phyloP scores from a whole-genome alignment of 2,113 vertebrate species.

The Uria aalge region DNA sequence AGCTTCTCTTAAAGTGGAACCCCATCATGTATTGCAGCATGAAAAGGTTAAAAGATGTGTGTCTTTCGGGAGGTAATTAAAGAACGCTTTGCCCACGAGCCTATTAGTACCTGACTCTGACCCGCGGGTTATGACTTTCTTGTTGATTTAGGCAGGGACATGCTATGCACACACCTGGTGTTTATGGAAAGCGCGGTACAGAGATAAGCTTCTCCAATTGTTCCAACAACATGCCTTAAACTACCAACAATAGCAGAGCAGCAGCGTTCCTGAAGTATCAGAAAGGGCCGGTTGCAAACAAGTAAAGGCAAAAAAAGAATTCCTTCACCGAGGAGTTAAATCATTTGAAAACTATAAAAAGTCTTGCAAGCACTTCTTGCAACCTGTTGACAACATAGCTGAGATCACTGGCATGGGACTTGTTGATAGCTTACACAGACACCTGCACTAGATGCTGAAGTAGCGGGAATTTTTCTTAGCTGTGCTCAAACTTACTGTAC shows the following conservation, averaged over 20 bases:
- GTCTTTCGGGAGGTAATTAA: constrained; percentile 64
- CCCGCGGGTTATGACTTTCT: constrained; percentile 37
- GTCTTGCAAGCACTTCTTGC: neutral
- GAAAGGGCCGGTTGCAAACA: neutral
- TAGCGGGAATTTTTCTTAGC: constrained; percentile 38
- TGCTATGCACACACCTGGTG: constrained; percentile 42
- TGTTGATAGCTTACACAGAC: constrained; percentile 69
- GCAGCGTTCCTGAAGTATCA: neutral
- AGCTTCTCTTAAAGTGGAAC: constrained; percentile 45
- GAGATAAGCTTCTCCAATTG: neutral
- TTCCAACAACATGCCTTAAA: neutral
- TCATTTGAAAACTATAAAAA: neutral
- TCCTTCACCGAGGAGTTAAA: neutral
- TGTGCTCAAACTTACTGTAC: constrained; percentile 46
- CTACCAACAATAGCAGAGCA: neutral
- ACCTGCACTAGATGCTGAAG: constrained; percentile 66
- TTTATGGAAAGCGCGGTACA: neutral
- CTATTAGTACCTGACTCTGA: constrained; percentile 49
- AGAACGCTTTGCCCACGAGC: constrained; percentile 22
- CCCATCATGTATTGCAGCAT: neutral
- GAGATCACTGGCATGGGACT: constrained; percentile 47
- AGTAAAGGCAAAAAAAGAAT: neutral
- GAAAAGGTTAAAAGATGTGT: constrained; percentile 52
- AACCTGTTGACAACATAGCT: constrained; percentile 49
- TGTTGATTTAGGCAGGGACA: constrained; percentile 22